A percentile compares a stretch with the other conserved stretches of the same genome.
Conservation (phyloP, 2,113 vertebrate species). For the Catharus fuscescens region DNA sequence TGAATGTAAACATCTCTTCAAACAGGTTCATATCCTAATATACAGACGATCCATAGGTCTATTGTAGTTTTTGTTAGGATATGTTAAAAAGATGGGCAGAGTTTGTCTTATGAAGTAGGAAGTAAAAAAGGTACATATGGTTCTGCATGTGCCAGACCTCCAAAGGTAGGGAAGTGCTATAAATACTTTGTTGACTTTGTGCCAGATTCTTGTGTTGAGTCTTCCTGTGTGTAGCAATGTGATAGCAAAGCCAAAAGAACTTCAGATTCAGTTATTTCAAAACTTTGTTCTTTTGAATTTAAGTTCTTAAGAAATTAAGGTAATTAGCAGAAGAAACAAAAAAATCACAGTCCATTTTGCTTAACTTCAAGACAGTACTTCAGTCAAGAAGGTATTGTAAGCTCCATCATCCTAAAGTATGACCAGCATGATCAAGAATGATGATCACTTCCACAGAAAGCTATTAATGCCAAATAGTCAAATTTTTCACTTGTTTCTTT, state of each 20-base stretch:
- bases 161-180: not conserved
- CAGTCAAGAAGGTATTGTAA: not conserved
- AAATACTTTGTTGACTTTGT: not conserved
- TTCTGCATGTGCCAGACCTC: not conserved
- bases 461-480: not conserved
- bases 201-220: not conserved
- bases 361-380: not conserved
- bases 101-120: not conserved
- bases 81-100: not conserved
- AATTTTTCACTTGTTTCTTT: not conserved
- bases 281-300: not conserved
- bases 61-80: not conserved
- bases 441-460: not conserved
- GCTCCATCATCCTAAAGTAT: not conserved
- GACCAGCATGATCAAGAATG: not conserved
- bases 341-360: not conserved
- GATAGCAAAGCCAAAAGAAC: not conserved
- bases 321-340: not conserved
- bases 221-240: fast-evolving
- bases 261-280: not conserved
- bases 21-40: not conserved
- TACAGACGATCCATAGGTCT: not conserved
- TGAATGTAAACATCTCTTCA: not conserved
- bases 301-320: not conserved
- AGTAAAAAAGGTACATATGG: not conserved